phyloP scores from a whole-genome alignment of 2,113 vertebrate genomes.

The Struthidea cinerea region DNA sequence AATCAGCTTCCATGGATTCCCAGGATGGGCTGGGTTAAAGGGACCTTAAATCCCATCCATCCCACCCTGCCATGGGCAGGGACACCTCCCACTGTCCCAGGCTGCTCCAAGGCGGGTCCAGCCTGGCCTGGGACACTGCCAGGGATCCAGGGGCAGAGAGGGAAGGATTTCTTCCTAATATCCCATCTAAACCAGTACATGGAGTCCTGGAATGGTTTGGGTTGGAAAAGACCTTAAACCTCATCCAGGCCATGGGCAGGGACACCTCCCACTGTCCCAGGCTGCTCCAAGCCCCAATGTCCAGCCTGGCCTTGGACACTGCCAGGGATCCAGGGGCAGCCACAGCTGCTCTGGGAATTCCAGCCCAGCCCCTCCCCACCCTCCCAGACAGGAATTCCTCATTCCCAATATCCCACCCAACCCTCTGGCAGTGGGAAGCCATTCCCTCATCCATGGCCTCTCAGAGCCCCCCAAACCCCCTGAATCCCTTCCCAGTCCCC shows the following conservation, averaged over 20 bases:
- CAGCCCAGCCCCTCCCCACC: not conserved
- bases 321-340: not conserved
- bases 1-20: not conserved
- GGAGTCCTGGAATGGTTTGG: too few relatives aligned
- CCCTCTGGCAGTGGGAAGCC: not conserved
- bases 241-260: not conserved
- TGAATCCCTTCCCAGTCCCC: not conserved
- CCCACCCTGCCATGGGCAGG: not conserved
- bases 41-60: fast-evolving
- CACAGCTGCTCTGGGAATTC: not conserved
- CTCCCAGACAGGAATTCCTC: not conserved
- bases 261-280: not conserved
- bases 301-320: not conserved
- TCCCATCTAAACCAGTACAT: too few relatives aligned
- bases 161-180: too few relatives aligned
- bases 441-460: not conserved
- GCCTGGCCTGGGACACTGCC: too few relatives aligned
- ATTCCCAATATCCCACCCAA: fast-evolving
- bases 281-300: not conserved
- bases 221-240: too few relatives aligned
- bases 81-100: too few relatives aligned
- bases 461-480: not conserved
- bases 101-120: too few relatives aligned
- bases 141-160: too few relatives aligned
- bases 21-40: not conserved